Percentiles rank a stretch among this genome's conserved stretches.
phyloP scores from a whole-genome alignment of 2,888 invertebrate genomes.

The Oligia fasciuncula region DNA sequence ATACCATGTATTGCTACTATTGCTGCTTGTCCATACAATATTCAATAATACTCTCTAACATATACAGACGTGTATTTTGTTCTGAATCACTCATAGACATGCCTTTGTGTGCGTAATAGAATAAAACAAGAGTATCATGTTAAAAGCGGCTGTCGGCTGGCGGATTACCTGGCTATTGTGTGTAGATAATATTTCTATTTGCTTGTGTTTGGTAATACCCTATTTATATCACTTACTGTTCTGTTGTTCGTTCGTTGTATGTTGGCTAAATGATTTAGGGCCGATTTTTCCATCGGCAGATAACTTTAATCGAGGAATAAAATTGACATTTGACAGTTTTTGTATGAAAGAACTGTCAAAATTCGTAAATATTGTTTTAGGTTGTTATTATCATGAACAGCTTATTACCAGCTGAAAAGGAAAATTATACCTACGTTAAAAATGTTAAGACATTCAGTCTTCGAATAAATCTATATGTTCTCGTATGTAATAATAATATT shows the following conservation, averaged over 20 bases:
- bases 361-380: slow-evolving; percentile 21
- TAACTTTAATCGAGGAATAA: no score
- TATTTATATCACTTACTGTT: slow-evolving; percentile 57
- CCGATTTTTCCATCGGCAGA: no score
- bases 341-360: no score
- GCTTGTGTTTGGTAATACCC: slow-evolving; percentile 50
- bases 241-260: slow-evolving; percentile 25
- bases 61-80: slow-evolving; percentile 30
- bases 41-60: slow-evolving; percentile 9
- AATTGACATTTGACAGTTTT: no score
- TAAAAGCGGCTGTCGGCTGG: slow-evolving; percentile 45
- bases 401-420: no score
- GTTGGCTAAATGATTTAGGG: slow-evolving; percentile 22
- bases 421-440: no score
- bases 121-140: slow-evolving; percentile 47
- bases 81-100: slow-evolving; percentile 12
- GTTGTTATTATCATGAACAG: slow-evolving; percentile 2
- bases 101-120: slow-evolving; percentile 34
- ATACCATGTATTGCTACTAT: slow-evolving; percentile 67
- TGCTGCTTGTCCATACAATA: slow-evolving; percentile 61
- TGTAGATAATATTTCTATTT: slow-evolving; percentile 51
- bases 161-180: slow-evolving; percentile 53
- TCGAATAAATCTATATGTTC: neutral
- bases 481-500: no score
- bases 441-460: neutral